phyloP scores from a whole-genome alignment of 2,797 vertebrate genomes.

The Benthosema pterotum region DNA sequence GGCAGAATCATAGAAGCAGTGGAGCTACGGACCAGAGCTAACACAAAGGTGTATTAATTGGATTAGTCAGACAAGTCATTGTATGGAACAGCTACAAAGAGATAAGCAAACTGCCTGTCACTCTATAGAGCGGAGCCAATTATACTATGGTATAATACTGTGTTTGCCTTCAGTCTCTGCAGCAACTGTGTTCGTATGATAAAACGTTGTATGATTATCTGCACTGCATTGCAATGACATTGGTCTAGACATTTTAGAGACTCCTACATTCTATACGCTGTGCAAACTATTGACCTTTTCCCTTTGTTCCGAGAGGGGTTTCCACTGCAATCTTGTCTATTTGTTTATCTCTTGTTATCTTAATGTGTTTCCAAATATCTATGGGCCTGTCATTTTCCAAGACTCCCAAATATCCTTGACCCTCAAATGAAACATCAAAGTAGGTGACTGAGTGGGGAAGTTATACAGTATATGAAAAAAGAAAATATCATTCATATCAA shows the following conservation, averaged over 20 bases:
- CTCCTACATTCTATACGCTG: slow-evolving; percentile 1
- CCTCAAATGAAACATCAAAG: slow-evolving; percentile 13
- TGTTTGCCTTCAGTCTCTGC: slow-evolving; percentile 11
- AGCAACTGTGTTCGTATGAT: slow-evolving; percentile 5
- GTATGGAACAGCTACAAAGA: slow-evolving; percentile 25
- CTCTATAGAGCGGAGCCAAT: slow-evolving; percentile 14
- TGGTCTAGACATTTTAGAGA: not conserved
- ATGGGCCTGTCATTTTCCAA: slow-evolving; percentile 5
- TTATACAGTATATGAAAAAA: not conserved
- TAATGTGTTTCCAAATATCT: slow-evolving; percentile 6
- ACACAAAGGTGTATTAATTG: slow-evolving; percentile 9
- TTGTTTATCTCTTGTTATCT: slow-evolving; percentile 21
- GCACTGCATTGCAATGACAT: slow-evolving; percentile 12
- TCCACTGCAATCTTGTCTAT: slow-evolving; percentile 15
- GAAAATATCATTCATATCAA: not conserved
- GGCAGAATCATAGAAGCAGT: too few species aligned
- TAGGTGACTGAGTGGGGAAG: slow-evolving; percentile 19
- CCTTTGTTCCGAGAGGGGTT: slow-evolving; percentile 31
- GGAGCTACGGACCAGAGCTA: too few species aligned
- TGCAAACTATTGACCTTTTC: slow-evolving; percentile 22
- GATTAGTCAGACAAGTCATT: slow-evolving; percentile 30
- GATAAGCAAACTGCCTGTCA: slow-evolving; percentile 6
- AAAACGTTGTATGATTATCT: slow-evolving; percentile 18
- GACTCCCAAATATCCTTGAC: slow-evolving; percentile 8
- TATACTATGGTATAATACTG: slow-evolving; percentile 2